Conservation (phyloP, 2,113 vertebrate species). For the Mionectes macconnelli region DNA sequence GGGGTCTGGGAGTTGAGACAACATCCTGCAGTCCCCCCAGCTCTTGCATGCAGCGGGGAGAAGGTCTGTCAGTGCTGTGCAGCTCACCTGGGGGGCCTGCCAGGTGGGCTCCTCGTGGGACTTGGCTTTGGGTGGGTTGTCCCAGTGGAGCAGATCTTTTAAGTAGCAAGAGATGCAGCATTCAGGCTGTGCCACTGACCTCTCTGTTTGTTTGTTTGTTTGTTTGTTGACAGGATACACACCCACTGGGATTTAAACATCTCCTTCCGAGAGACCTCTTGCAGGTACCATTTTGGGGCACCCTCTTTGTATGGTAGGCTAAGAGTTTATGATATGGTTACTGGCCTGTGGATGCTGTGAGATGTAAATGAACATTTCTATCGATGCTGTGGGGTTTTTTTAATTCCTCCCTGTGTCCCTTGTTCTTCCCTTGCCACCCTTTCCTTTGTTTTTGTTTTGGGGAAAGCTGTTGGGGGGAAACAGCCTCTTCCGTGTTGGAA, state of each 20-base stretch:
- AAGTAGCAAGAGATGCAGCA: not conserved
- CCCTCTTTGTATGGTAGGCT: conserved; percentile 21
- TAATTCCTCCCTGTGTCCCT: not conserved
- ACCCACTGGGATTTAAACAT: conserved; percentile 84
- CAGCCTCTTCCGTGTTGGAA: not conserved
- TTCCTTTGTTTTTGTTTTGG: not conserved
- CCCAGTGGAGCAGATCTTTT: not conserved
- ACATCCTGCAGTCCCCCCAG: not conserved
- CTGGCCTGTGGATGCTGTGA: not conserved
- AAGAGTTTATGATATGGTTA: not conserved
- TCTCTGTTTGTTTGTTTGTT: conserved; percentile 46
- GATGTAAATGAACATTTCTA: not conserved
- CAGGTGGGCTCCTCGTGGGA: fast-evolving
- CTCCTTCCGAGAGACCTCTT: conserved; percentile 82
- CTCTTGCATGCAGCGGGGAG: not conserved
- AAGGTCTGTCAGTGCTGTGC: not conserved
- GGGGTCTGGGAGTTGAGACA: not conserved
- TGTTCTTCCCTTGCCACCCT: not conserved
- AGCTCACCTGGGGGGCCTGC: not conserved
- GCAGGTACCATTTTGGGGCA: conserved; percentile 72
- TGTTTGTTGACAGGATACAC: conserved; percentile 73
- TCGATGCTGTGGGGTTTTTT: not conserved
- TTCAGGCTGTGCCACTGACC: conserved; percentile 3
- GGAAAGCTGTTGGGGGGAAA: not conserved
- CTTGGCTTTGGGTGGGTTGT: not conserved